Evolutionary conservation across 2,113 vertebrate species (phyloP).

Genomic region (Sinocyclocheilus anophthalmus): DNA sequence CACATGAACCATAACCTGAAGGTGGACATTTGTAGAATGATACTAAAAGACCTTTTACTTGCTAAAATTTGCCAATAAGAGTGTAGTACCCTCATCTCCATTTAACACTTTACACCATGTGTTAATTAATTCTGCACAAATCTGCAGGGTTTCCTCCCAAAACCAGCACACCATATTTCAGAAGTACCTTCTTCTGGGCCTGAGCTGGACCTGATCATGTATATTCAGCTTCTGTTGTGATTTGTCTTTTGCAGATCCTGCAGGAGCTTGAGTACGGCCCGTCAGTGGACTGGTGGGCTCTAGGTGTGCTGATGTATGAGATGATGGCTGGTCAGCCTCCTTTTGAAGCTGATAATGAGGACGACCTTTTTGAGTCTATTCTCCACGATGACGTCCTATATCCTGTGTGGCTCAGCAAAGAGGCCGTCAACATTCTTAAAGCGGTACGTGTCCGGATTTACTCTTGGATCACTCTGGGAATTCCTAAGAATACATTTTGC

Average conservation of each 20-base stretch:
- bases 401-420: conserved; percentile 94
- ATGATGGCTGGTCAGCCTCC: conserved; percentile 97
- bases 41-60: no score
- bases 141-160: neutral
- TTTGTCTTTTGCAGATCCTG: conserved; percentile 79
- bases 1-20: no score
- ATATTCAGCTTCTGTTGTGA: neutral
- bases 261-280: conserved; percentile 92
- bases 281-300: conserved; percentile 95
- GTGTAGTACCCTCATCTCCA: no score
- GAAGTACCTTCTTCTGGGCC: neutral
- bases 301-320: conserved; percentile 95
- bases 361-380: conserved; percentile 94
- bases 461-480: neutral
- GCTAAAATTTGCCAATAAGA: no score
- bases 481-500: neutral
- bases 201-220: neutral
- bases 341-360: conserved; percentile 92
- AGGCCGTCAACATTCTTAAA: conserved; percentile 93
- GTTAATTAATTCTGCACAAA: neutral
- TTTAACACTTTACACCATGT: neutral
- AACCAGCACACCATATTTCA: no score
- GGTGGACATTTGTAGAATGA: no score
- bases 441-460: conserved; percentile 77
- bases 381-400: conserved; percentile 91